These are phyloP conservation scores for Micronycteris hirsuta DNA, from an alignment of 2,113 vertebrate genomes.

Conservation along the genomic window DNA sequence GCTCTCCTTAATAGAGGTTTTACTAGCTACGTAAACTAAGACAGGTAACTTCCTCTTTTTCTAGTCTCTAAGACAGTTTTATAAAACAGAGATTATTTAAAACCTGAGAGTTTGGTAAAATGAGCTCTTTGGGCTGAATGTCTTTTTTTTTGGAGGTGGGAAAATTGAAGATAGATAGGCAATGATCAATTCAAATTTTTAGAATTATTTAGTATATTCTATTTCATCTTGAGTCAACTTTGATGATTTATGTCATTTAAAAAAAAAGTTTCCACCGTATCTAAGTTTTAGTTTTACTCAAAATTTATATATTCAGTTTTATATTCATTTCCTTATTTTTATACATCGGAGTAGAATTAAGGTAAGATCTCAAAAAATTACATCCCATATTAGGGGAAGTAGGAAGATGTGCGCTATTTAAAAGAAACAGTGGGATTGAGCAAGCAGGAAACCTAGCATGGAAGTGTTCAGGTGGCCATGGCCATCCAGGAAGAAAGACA, in stretches of 20 bases:
- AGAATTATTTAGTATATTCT: background rate
- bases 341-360: background rate
- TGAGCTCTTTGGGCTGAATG: background rate
- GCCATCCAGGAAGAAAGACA: background rate
- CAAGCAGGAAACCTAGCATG: background rate
- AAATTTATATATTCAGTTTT: too few species aligned
- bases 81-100: background rate
- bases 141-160: background rate
- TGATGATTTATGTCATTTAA: background rate
- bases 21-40: background rate
- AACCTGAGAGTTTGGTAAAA: slow-evolving; percentile 30
- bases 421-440: background rate
- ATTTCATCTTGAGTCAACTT: background rate
- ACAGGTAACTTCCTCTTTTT: background rate
- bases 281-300: background rate
- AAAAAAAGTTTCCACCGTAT: background rate
- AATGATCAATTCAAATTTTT: background rate
- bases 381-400: background rate
- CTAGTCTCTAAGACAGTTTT: background rate
- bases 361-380: background rate
- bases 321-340: background rate
- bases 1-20: background rate
- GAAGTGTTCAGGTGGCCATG: background rate
- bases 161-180: background rate
- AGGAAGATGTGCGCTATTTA: background rate